phyloP scores from a whole-genome alignment of 2,888 invertebrate genomes.

The Agrotis ipsilon region DNA sequence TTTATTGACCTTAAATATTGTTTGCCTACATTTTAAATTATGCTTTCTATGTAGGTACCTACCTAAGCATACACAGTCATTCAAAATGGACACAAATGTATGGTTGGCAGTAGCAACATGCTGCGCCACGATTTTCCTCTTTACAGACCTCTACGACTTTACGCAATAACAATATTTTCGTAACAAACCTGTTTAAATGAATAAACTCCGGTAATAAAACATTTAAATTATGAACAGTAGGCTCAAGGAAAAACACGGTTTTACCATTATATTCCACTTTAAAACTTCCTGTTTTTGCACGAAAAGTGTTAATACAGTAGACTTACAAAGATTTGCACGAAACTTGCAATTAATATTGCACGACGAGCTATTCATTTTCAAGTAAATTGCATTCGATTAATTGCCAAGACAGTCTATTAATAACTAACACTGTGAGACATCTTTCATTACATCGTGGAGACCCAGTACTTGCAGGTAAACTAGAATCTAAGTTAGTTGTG shows the following conservation, averaged over 20 bases:
- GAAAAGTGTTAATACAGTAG: conserved; percentile 25
- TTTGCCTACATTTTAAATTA: too few relatives aligned
- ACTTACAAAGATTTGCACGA: conserved; percentile 30
- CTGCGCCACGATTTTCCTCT: not conserved
- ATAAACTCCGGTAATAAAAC: conserved; percentile 33
- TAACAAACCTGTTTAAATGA: conserved; percentile 38
- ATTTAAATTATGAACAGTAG: conserved; percentile 30
- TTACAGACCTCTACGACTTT: not conserved
- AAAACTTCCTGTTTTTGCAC: conserved; percentile 15
- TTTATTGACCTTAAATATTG: not conserved
- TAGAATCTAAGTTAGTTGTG: conserved; percentile 49
- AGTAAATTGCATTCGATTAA: conserved; percentile 56
- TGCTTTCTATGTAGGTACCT: too few relatives aligned
- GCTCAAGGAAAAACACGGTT: conserved; percentile 36
- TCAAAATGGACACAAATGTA: not conserved
- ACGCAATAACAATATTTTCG: conserved; percentile 26
- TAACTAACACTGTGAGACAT: conserved; percentile 47
- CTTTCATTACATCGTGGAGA: conserved; percentile 53
- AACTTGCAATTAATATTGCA: conserved; percentile 39
- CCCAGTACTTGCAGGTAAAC: conserved; percentile 48
- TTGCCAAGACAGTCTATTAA: conserved; percentile 56
- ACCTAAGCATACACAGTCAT: too few relatives aligned
- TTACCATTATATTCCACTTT: conserved; percentile 27
- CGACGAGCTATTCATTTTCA: conserved; percentile 28
- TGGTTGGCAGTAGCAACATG: not conserved